Evolutionary conservation across 2,797 vertebrate species (phyloP), one percentile per base, ranked within the genome.

Genomic region (Ceyx erithaca): DNA sequence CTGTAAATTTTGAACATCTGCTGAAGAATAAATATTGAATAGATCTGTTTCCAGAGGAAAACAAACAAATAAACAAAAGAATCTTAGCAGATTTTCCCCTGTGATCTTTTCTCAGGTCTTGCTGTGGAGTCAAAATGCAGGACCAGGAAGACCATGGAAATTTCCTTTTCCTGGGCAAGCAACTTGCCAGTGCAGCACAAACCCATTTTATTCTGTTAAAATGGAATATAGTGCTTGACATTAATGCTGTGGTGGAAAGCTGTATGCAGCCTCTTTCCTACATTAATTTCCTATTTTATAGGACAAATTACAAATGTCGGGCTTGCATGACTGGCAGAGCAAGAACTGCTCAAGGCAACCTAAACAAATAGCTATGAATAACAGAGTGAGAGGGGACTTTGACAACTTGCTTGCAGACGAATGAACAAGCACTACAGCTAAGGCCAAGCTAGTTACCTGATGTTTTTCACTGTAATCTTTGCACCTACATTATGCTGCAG

Each of bases 241-340:
- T 77, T 61, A 87, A 71, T 64, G 71, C 81, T 71, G 46, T 1
- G 0, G 57, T 64, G 30, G 37, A 82, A 94, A 51, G 64, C 58
- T 85, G 37, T 19, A 48, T 58, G 61, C 58, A 70, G 69, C 41
- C 46, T 83, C 40, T 90, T 85, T 93, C 54, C 75, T 90, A 71
- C 1, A 0, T 57, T 83, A 85, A 94, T 93, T 95, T 93, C 46
- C 58, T 71, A 4, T 71, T 90, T 93, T 95, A 80, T 62, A 89
- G 89, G 84, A 87, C 79, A 92, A 87, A 90, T 93, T 92, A 90
- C 54, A 87, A 94, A 94, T 33, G 54, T 85, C 57, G 61, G 76
- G 69, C 66, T 94, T 80, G 95, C 92, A 71, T 93, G 93, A 93
- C 92, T 87, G 90, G 69, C 79, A 80, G 81, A 96, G 84, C 19